Percentiles rank a stretch among this genome's conserved stretches.
Evolutionary conservation across 2,113 vertebrate species (phyloP).

Genomic region (Ictalurus furcatus): DNA sequence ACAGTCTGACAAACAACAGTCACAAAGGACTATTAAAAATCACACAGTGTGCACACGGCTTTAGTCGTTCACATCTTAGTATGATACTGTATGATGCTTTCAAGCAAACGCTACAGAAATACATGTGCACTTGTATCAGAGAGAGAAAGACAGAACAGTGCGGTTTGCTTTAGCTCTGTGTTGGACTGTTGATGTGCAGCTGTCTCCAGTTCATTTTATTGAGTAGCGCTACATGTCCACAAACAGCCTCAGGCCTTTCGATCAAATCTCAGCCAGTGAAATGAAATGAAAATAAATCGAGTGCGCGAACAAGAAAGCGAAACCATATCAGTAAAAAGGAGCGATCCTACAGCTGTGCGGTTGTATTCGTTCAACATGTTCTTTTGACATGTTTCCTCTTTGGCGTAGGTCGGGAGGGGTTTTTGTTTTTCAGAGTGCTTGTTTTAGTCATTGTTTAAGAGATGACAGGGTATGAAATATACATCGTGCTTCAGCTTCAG

Average conservation of each 20-base stretch:
- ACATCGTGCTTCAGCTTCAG: slow-evolving; percentile 39
- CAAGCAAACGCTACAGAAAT: background rate
- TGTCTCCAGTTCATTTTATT: slow-evolving; percentile 42
- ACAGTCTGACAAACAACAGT: too few species aligned
- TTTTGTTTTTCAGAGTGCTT: slow-evolving; percentile 13
- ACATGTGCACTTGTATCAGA: background rate
- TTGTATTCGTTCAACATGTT: slow-evolving; percentile 35
- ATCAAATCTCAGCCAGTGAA: slow-evolving; percentile 52
- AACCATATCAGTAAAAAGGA: slow-evolving; percentile 29
- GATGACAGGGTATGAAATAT: slow-evolving; percentile 48
- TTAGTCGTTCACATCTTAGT: background rate
- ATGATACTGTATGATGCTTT: background rate
- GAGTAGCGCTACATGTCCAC: slow-evolving; percentile 40
- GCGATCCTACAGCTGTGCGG: slow-evolving; percentile 6
- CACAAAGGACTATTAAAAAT: too few species aligned
- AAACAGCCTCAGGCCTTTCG: slow-evolving; percentile 52
- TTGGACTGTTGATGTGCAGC: slow-evolving; percentile 14
- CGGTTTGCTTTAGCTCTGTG: slow-evolving; percentile 5
- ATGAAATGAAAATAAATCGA: slow-evolving; percentile 51
- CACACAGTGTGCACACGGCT: too few species aligned
- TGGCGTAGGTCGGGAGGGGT: background rate
- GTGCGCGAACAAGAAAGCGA: slow-evolving; percentile 24
- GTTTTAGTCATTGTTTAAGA: slow-evolving; percentile 34
- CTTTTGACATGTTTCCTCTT: background rate
- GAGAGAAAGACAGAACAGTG: background rate